Conservation (phyloP, 2,797 vertebrate species). For the Danio albolineatus region DNA sequence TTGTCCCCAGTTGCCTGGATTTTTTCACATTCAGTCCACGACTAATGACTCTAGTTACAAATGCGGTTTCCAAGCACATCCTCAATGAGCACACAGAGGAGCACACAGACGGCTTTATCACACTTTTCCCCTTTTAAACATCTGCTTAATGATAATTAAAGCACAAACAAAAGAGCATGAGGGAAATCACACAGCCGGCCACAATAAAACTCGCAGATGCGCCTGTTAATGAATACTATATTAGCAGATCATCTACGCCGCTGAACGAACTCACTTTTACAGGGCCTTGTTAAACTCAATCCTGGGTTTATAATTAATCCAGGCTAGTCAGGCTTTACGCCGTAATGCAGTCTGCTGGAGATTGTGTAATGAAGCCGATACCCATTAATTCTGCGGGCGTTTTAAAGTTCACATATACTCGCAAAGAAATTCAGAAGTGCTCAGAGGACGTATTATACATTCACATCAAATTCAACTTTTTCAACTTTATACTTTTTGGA, state of each 20-base stretch:
- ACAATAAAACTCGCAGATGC: slow-evolving; percentile 49
- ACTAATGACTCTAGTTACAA: background rate
- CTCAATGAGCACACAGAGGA: background rate
- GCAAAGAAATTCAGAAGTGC: too few species aligned
- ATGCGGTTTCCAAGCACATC: background rate
- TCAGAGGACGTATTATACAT: too few species aligned
- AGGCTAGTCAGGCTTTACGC: background rate
- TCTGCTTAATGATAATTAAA: slow-evolving; percentile 55
- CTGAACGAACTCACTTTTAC: background rate
- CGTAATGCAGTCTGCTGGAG: too few species aligned
- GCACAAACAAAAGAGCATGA: slow-evolving; percentile 68
- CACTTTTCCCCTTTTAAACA: slow-evolving; percentile 10
- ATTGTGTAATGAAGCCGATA: too few species aligned
- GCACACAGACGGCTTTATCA: background rate
- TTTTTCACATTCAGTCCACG: background rate
- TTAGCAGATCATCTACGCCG: slow-evolving; percentile 53
- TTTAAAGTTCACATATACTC: too few species aligned
- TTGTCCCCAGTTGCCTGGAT: slow-evolving; percentile 2
- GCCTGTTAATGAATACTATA: slow-evolving; percentile 63
- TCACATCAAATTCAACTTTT: too few species aligned
- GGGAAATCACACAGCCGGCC: slow-evolving; percentile 70
- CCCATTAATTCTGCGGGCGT: too few species aligned
- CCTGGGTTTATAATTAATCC: background rate
- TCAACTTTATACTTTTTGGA: too few species aligned
- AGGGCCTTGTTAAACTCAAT: background rate